Percentiles rank a stretch among this genome's conserved stretches.
These are phyloP conservation scores for Anser brachyrhynchus DNA, from an alignment of 2,113 vertebrate genomes.

Conservation along the genomic window DNA sequence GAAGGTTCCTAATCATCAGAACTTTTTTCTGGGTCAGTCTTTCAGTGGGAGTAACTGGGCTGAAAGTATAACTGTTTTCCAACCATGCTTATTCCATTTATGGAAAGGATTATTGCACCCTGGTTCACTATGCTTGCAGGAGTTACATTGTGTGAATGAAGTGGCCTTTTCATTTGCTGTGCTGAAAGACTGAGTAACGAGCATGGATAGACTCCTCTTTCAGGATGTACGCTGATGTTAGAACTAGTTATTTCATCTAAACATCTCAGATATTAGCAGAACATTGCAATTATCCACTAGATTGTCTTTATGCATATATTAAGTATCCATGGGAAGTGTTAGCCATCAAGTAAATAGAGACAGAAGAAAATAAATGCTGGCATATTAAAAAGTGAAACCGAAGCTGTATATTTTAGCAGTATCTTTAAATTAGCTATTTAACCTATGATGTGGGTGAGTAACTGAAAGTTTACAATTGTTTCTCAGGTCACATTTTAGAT, in stretches of 20 bases:
- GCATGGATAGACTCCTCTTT: not conserved
- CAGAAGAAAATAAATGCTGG: not conserved
- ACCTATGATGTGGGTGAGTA: not conserved
- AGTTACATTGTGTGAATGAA: not conserved
- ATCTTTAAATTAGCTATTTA: not conserved
- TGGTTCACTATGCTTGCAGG: not conserved
- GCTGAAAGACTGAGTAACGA: not conserved
- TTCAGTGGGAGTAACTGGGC: not conserved
- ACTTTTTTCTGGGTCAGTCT: not conserved
- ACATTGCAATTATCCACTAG: not conserved
- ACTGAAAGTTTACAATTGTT: not conserved
- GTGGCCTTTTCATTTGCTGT: not conserved
- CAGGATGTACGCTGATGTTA: not conserved
- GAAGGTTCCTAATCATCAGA: not conserved
- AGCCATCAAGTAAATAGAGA: not conserved
- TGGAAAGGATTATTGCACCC: fast-evolving
- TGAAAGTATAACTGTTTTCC: not conserved
- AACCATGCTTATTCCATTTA: not conserved
- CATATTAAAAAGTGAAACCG: not conserved
- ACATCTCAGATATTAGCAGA: not conserved
- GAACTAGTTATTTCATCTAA: not conserved
- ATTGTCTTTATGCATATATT: not conserved
- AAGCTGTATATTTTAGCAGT: not conserved
- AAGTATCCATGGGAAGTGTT: not conserved
- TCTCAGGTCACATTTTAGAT: not conserved